These are phyloP conservation scores for Amblyjoppa fuscipennis DNA, from an alignment of 2,888 invertebrate species.

Conservation along the genomic window DNA sequence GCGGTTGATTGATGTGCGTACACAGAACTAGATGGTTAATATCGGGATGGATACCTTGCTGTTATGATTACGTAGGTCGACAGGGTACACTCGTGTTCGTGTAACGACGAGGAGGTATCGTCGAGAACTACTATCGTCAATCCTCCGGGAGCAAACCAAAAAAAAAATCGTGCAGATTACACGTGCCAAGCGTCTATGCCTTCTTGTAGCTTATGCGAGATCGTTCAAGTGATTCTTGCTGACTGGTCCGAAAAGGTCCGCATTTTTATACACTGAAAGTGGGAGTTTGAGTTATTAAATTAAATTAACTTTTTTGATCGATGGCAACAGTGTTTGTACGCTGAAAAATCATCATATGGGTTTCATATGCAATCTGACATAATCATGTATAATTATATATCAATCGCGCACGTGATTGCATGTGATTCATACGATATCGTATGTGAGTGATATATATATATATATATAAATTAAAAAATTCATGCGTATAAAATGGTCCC, in stretches of 20 bases:
- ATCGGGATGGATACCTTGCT: constrained; percentile 49
- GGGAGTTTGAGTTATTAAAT: no score
- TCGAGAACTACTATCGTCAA: constrained; percentile 20
- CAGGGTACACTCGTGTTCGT: background rate
- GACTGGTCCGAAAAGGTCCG: background rate
- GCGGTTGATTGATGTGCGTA: constrained; percentile 64
- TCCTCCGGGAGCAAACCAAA: background rate
- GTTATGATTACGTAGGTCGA: constrained; percentile 64
- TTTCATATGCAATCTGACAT: no score
- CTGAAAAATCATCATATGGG: no score
- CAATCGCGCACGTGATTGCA: background rate
- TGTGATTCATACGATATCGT: background rate
- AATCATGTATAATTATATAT: background rate
- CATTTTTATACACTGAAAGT: no score
- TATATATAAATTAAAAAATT: no score
- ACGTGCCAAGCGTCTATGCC: background rate
- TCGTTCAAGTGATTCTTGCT: background rate
- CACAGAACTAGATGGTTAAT: constrained; percentile 49
- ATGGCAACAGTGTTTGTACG: background rate
- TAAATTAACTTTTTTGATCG: background rate
- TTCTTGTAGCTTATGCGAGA: background rate
- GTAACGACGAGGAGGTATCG: constrained; percentile 40
- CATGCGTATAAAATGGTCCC: background rate
- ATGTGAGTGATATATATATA: no score
- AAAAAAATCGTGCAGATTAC: constrained; percentile 13